Evolutionary conservation across 2,113 vertebrate species (phyloP).

Genomic region (Agelaius tricolor): DNA sequence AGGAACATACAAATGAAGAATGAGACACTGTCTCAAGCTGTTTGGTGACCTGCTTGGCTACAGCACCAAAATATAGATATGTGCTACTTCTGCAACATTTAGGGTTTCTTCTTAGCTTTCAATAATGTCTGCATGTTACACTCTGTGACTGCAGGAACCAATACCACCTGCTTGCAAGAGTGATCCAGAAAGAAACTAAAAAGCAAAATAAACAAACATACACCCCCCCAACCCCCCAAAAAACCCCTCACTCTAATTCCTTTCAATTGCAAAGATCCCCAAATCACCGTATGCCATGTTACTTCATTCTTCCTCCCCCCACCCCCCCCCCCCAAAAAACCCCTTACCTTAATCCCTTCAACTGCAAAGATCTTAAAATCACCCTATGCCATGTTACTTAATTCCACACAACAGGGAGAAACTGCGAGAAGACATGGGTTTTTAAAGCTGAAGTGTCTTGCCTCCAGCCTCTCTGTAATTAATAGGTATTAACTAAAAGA

Average conservation of each 20-base stretch:
- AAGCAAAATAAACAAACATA: background rate
- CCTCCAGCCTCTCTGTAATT: background rate
- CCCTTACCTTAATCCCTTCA: background rate
- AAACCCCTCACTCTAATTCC: background rate
- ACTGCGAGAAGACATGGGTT: background rate
- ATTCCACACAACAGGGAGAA: background rate
- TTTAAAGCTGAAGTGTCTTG: background rate
- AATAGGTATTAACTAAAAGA: constrained; percentile 11
- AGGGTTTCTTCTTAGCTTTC: background rate
- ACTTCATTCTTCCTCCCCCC: background rate
- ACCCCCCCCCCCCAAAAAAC: fast-evolving
- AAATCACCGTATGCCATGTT: background rate
- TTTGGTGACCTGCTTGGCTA: background rate
- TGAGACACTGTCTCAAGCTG: background rate
- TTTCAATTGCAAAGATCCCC: background rate
- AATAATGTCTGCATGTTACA: background rate
- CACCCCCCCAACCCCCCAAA: fast-evolving
- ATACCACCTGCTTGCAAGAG: background rate
- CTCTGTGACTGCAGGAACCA: background rate
- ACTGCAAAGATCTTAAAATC: background rate
- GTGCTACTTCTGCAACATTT: background rate
- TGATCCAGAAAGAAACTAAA: background rate
- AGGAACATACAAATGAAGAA: constrained; percentile 44
- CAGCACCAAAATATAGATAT: background rate
- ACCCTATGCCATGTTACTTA: background rate